Percentiles rank a stretch among this genome's conserved stretches.
phyloP scores from a whole-genome alignment of 2,797 vertebrate genomes.

The Prionace glauca region DNA sequence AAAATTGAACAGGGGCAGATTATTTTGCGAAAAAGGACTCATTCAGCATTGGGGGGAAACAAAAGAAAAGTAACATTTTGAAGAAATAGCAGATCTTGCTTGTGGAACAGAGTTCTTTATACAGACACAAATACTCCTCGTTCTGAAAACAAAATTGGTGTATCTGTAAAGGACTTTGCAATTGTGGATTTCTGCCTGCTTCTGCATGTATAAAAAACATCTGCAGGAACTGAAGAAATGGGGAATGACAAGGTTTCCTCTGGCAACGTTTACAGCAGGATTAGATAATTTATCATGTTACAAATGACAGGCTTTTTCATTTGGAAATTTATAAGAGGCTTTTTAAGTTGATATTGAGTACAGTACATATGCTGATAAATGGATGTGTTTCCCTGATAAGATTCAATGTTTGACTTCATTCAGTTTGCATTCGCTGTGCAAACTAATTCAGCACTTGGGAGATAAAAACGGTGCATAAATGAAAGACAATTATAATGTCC shows the following conservation, averaged over 20 bases:
- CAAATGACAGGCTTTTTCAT: constrained; percentile 28
- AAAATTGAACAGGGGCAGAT: not conserved
- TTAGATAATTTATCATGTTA: constrained; percentile 19
- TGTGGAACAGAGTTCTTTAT: not conserved
- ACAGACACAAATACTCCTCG: not conserved
- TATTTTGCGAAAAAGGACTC: not conserved
- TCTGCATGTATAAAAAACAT: not conserved
- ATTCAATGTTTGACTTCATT: constrained; percentile 17
- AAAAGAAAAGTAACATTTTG: not conserved
- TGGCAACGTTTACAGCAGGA: constrained; percentile 13
- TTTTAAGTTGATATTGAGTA: not conserved
- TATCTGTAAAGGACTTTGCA: not conserved
- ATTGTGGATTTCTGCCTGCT: not conserved
- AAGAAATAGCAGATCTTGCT: not conserved
- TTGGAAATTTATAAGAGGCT: constrained; percentile 17
- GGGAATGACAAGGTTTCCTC: not conserved
- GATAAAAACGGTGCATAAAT: constrained; percentile 6
- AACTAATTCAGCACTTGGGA: constrained; percentile 27
- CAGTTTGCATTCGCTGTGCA: constrained; percentile 28
- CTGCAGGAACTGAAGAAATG: not conserved
- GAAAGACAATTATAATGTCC: constrained; percentile 26
- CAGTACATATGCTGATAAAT: constrained; percentile 15
- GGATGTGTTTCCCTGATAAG: not conserved
- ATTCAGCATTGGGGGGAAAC: not conserved
- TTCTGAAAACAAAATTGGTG: not conserved